These are phyloP conservation scores for Chelonia mydas DNA, from an alignment of 2,797 vertebrate genomes.

Conservation along the genomic window DNA sequence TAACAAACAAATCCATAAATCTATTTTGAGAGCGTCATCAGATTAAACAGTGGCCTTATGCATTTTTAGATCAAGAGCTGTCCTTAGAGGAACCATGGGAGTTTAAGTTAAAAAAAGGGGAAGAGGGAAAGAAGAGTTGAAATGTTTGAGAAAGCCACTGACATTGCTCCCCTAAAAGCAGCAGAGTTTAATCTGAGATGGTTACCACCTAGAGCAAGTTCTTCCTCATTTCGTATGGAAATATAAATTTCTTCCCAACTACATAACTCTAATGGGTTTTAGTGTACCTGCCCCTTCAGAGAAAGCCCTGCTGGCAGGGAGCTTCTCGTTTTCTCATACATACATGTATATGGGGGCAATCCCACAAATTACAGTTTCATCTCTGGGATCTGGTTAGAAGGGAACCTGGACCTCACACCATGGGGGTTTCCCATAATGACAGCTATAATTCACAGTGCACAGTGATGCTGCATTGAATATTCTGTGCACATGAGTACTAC, in stretches of 20 bases:
- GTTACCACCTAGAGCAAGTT: not conserved
- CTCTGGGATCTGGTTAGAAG: not conserved
- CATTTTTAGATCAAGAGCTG: not conserved
- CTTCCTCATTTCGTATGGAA: not conserved
- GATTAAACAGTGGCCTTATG: not conserved
- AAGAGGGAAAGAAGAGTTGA: not conserved
- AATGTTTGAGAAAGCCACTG: not conserved
- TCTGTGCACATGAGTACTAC: not conserved
- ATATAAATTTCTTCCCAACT: not conserved
- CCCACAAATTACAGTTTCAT: not conserved
- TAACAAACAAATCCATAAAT: constrained; percentile 68
- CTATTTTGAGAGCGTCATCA: constrained; percentile 32
- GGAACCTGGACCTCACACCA: not conserved
- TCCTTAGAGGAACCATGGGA: not conserved
- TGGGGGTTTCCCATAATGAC: not conserved
- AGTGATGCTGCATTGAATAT: not conserved
- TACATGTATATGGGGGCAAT: not conserved
- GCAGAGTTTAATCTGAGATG: not conserved
- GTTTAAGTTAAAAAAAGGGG: not conserved
- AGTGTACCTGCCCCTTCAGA: not conserved
- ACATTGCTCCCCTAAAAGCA: not conserved
- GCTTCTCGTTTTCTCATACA: not conserved
- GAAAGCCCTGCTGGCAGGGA: not conserved
- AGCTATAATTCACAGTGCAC: not conserved
- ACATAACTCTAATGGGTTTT: not conserved